These are phyloP conservation scores for Dioctria rufipes DNA, from an alignment of 2,888 invertebrate genomes.

Conservation along the genomic window DNA sequence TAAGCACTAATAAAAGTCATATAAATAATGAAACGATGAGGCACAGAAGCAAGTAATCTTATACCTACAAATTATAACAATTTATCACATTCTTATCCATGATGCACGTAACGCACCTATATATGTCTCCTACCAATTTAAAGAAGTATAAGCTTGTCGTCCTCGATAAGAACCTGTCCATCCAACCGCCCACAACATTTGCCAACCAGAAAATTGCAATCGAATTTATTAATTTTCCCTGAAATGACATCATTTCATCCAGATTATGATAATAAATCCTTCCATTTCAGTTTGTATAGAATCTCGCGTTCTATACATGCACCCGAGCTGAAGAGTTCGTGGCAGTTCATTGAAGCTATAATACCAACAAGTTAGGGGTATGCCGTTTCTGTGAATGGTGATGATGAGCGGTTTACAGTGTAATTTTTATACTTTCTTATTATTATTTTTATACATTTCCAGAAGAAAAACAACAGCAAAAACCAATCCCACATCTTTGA, in stretches of 20 bases:
- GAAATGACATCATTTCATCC: conserved; percentile 51
- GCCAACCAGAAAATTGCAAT: conserved; percentile 41
- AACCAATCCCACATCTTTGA: conserved; percentile 36
- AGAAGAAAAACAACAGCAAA: not conserved
- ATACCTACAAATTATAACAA: too few relatives aligned
- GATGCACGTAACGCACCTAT: too few relatives aligned
- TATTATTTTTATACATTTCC: too few relatives aligned
- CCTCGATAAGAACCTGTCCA: conserved; percentile 51
- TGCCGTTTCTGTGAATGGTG: too few relatives aligned
- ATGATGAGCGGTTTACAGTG: not conserved
- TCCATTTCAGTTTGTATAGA: conserved; percentile 27
- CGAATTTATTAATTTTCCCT: conserved; percentile 27
- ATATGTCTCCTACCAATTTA: too few relatives aligned
- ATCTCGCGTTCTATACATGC: not conserved
- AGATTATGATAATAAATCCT: conserved; percentile 48
- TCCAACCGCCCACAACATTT: not conserved
- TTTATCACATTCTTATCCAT: too few relatives aligned
- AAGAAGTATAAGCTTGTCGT: conserved; percentile 16
- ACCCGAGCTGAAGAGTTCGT: too few relatives aligned
- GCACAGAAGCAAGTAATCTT: too few relatives aligned
- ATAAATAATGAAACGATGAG: too few relatives aligned
- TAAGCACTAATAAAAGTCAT: too few relatives aligned
- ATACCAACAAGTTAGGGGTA: too few relatives aligned
- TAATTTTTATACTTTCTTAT: not conserved
- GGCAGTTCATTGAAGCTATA: too few relatives aligned